Evolutionary conservation across 2,797 vertebrate genomes (phyloP), one percentile per base, ranked within the genome.

Genomic region (Artibeus jamaicensis): DNA sequence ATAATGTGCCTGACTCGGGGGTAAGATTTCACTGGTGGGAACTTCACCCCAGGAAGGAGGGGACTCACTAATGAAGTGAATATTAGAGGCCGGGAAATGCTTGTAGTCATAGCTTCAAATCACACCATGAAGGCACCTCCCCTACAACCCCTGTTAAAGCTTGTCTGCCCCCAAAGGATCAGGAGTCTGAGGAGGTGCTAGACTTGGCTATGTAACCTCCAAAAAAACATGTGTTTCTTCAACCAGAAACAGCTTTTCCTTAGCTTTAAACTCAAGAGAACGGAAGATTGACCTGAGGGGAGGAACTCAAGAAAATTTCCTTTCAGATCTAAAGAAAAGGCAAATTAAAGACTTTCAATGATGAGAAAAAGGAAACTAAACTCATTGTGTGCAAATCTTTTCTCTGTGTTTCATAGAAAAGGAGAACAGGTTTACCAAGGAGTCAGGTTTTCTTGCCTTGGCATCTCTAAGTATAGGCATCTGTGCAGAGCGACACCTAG

Each of bases 401-500:
- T 24, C 15, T 50, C 53, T 39, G 7, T 50, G 26, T 91, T 34
- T 9, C 19, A n/a, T 78, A 62, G 65, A 57, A 90, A 93, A 96
- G 53, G 32, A 44, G 50, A 86, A 65, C 53, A 73, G 32, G 29
- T 91, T 91, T 55, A 34, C 42, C n/a, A 81, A 84, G 77, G 24
- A 84, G 44, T 68, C 9, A 5, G 86, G 3, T n/a, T 83, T 71
- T 65, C 67, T 84, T 76, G 71, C 12, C 62, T 95, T 78, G 67
- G 48, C 3, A 6, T 42, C 46, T 44, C 0, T n/a, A 29, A 78
- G 18, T 26, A 26, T 26, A 84, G 96, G 78, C 53, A 85, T 93
- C 97, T 97, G 97, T 93, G 84, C 94, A 96, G 77, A 95, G 96
- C 74, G 97, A 98, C 97, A 97, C 96, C 97, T 98, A 97, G 97